Evolutionary conservation across 2,888 invertebrate species (phyloP), one percentile per base, ranked within the genome.

Genomic region (Mythimna lalbum): DNA sequence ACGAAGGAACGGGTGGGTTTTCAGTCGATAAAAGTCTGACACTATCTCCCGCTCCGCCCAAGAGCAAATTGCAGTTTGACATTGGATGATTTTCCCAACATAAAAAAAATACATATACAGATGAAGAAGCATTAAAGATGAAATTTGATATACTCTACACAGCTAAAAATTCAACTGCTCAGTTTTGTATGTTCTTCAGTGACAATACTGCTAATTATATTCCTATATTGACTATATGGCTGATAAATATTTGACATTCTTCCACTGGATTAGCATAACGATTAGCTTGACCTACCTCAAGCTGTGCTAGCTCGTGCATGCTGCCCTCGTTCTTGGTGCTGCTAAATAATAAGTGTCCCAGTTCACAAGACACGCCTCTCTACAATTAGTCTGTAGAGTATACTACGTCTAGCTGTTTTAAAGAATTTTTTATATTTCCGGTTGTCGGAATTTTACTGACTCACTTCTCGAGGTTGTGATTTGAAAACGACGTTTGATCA

Each of bases 281-380:
- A 27, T n/a, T n/a, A 14, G 9, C 36, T 49, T 60, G 73, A 72
- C 59, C 60, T 60, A 49, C 19, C 55, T 10, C 73, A 73, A 43
- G 21, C 23, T 66, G 33, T 33, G 56, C 33, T 33, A 56, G 33
- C 56, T 31, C 2, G 56, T 10, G 6, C 19, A 4, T 5, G 19
- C 1, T n/a, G n/a, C 50, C 23, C 57, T 7, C 33, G 7, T 50
- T 65, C 21, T 43, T 49, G n/a, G 3, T 9, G 4, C 47, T 57
- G 33, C n/a, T 43, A 36, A 27, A 71, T 57, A 14, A 4, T n/a
- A n/a, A 4, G 14, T 39, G 39, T 27, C 21, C 55, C 27, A 21
- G 23, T 74, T 74, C 63, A 43, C 63, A 36, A 19, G 52, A 27
- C 19, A 52, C 56, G 71, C 43, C 50, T 49, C 23, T 21, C 21